Evolutionary conservation across 2,888 invertebrate genomes (phyloP), one percentile per base, ranked within the genome.

Genomic region (Linyphia triangularis): DNA sequence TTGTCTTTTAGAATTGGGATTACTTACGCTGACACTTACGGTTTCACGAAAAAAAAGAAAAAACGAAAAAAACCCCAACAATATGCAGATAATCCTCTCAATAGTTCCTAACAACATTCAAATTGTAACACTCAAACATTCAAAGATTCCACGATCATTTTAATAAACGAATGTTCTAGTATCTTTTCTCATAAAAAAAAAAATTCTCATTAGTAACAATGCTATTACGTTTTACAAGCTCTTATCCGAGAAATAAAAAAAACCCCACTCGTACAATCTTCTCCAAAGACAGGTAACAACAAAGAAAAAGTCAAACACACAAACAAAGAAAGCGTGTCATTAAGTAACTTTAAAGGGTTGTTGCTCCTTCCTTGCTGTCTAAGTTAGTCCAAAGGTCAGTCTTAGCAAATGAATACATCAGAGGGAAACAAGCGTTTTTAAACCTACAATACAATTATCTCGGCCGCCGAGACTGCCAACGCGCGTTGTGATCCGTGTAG

Each of bases 371-470:
- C 19, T 59, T 59, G n/a, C 22, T 57, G 22, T 16, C 26, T 5
- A 63, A 28, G 51, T 51, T 51, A 51, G 51, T n/a, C 51, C 59
- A 51, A 51, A 51, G 78, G 51, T 79, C 63, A 24, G n/a, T 26
- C 22, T 19, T 30, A 40, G 67, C 30, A 69, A 85, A 85, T 85
- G 84, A 77, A 85, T 85, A 67, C 70, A 72, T 85, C 84, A 85
- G 75, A 40, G 40, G 30, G 59, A 22, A 9, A 61, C 30, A 67
- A 33, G 30, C 65, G 30, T 77, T 85, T 77, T 57, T 69, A 83
- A 65, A 51, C 28, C 67, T 40, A 85, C 75, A 85, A 75, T 63
- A 67, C 67, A 85, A 85, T 85, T 85, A 85, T 37, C 51, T 40
- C 30, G 61, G 65, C 65, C 30, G 65, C 83, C 24, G 70, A 85